Evolutionary conservation across 2,888 invertebrate genomes (phyloP), one percentile per base, ranked within the genome.

Genomic region (Cinara cedri): DNA sequence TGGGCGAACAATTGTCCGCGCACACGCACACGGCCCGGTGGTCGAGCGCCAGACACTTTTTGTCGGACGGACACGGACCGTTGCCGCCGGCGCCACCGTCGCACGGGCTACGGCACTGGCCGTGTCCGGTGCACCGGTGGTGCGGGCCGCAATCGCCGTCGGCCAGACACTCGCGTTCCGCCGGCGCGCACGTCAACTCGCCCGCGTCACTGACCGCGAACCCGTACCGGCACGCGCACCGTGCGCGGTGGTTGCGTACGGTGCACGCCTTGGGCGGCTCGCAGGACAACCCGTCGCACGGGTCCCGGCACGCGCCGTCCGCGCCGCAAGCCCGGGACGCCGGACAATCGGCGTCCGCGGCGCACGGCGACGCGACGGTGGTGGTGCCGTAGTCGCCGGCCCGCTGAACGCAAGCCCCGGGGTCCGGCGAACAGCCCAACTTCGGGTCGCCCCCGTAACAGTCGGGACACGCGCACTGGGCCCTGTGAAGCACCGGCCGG

Each of bases 1-100:
- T 91, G 82, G 95, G 93, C 85, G 91, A 91, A 87, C 95, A 96
- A 86, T 94, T 92, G 87, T 93, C 91, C 85, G 92, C 89, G 87
- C 96, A 96, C 84, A 95, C 91, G 87, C 96, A 96, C 83, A 93
- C 88, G 19, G 94, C 91, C 84, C 91, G 91, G 86, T 96, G 96
- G 85, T 95, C 94, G 84, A 94, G 88, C 81, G 95, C 95, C 86
- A 93, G 92, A 86, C 96, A 96, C 83, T 92, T 90, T 86, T 95
- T 95, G 85, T 93, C 93, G 84, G 90, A 88, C 8, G 93, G 90
- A 85, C 96, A 96, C 82, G 91, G 89, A 44, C 91, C 85, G 16
- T 89, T 87, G 24, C 83, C 82, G 82, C 91, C 89, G 86, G 91
- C 85, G 16, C 89, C 87, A 21, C 83, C 82, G 82, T 91, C 89